These are phyloP conservation scores for Karalla daura DNA, from an alignment of 2,797 vertebrate genomes.

Conservation along the genomic window DNA sequence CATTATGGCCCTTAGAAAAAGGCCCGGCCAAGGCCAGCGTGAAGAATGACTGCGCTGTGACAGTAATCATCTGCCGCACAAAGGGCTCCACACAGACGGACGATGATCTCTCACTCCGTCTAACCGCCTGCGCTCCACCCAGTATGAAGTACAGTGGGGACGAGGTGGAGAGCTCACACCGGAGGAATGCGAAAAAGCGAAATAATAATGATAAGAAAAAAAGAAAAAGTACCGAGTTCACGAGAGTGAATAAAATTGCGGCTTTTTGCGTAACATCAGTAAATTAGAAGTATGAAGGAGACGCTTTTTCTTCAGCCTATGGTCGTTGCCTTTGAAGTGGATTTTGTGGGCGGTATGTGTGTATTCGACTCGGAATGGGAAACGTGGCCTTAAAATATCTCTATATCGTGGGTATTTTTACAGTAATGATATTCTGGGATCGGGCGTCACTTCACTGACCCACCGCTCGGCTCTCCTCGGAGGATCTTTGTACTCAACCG, in stretches of 20 bases:
- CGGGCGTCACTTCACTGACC: too few species aligned
- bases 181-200: conserved; percentile 36
- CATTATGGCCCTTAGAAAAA: conserved; percentile 39
- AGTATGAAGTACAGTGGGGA: neutral
- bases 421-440: too few species aligned
- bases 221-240: conserved; percentile 25
- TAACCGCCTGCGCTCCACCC: conserved; percentile 7
- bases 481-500: too few species aligned
- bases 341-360: neutral
- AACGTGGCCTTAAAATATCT: too few species aligned
- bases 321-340: conserved; percentile 17
- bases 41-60: conserved; percentile 29
- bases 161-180: conserved; percentile 8
- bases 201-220: conserved; percentile 28
- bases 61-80: conserved; percentile 37
- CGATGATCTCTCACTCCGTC: conserved; percentile 42
- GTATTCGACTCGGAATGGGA: neutral
- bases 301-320: conserved; percentile 12
- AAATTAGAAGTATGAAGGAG: neutral
- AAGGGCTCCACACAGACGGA: conserved; percentile 54
- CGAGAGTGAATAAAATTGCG: conserved; percentile 17
- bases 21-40: conserved; percentile 43
- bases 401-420: too few species aligned
- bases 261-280: conserved; percentile 13
- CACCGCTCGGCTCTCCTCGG: too few species aligned